Evolutionary conservation across 2,113 vertebrate species (phyloP).

Genomic region (Chloebia gouldiae): DNA sequence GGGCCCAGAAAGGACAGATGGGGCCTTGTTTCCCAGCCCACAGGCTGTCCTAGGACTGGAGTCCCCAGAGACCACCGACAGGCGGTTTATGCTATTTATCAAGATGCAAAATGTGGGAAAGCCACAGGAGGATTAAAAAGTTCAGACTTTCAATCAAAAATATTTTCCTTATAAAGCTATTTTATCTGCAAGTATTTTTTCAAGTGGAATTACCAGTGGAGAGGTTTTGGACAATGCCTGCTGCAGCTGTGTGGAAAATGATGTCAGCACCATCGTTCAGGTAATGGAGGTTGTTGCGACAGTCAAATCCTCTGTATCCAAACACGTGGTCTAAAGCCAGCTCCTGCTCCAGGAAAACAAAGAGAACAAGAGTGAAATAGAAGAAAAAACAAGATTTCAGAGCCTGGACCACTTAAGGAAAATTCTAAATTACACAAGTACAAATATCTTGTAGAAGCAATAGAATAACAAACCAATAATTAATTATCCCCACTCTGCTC

Average conservation of each 20-base stretch:
- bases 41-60: fast-evolving
- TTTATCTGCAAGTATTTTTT: not conserved
- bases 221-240: conserved; percentile 89
- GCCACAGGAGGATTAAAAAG: not conserved
- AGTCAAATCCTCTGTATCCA: conserved; percentile 95
- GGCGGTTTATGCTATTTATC: not conserved
- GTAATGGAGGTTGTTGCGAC: conserved; percentile 98
- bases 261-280: conserved; percentile 94
- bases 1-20: not conserved
- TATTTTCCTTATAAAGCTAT: not conserved
- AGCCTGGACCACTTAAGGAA: not conserved
- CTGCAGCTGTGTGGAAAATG: conserved; percentile 91
- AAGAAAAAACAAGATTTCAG: not conserved
- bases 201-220: conserved; percentile 79
- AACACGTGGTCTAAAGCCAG: conserved; percentile 94
- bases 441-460: not conserved
- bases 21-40: not conserved
- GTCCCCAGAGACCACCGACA: not conserved
- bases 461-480: not conserved
- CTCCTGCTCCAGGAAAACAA: conserved; percentile 74
- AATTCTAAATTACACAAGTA: not conserved
- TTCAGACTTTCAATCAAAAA: not conserved
- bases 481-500: not conserved
- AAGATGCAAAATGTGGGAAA: not conserved
- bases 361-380: not conserved